These are phyloP conservation scores for Esox niger DNA, from an alignment of 2,113 vertebrate genomes.

Conservation along the genomic window DNA sequence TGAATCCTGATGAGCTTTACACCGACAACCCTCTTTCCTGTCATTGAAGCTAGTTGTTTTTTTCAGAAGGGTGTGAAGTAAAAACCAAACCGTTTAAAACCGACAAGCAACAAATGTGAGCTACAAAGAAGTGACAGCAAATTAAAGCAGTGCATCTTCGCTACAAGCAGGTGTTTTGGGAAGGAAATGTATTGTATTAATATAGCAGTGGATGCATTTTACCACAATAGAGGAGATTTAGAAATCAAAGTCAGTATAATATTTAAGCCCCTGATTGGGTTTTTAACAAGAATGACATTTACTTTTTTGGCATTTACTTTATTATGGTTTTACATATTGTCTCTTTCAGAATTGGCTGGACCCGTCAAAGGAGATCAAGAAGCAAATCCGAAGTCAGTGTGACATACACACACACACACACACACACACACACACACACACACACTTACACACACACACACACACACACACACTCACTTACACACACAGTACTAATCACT, in stretches of 20 bases:
- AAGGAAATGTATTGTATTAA: no score
- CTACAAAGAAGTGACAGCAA: no score
- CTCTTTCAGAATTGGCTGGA: constrained; percentile 88
- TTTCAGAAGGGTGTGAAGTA: constrained; percentile 40
- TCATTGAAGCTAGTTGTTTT: constrained; percentile 50
- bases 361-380: constrained; percentile 99
- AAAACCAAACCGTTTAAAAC: constrained; percentile 26
- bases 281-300: not conserved
- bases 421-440: constrained; percentile 6
- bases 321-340: constrained; percentile 38
- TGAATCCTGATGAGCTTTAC: no score
- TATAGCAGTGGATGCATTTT: constrained; percentile 22
- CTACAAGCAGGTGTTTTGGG: no score
- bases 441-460: not conserved
- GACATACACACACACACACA: constrained; percentile 5
- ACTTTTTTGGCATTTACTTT: constrained; percentile 20
- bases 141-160: no score
- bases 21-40: constrained; percentile 46
- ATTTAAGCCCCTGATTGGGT: no score
- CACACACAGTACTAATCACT: not conserved
- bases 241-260: not conserved
- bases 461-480: constrained; percentile 2
- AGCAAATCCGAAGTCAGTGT: constrained; percentile 95
- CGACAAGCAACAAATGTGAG: no score
- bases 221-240: not conserved